Percentiles rank a stretch among this genome's conserved stretches.
Evolutionary conservation across 1,140 invertebrate species (phyloP).

Genomic region (Penaeus vannamei): DNA sequence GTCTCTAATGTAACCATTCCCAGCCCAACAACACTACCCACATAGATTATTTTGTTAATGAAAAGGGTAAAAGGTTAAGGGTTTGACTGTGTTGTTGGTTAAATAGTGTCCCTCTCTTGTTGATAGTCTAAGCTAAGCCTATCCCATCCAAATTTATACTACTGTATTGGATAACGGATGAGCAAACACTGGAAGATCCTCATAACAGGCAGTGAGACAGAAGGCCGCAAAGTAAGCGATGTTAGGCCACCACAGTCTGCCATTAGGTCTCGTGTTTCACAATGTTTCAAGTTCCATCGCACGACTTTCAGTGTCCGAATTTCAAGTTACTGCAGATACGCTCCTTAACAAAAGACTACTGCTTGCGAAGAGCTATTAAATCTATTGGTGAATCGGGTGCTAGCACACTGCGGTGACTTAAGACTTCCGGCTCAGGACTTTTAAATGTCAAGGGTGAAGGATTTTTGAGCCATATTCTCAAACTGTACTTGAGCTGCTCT

Average conservation of each 20-base stretch:
- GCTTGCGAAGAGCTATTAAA: not conserved
- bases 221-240: not conserved
- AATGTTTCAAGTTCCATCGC: not conserved
- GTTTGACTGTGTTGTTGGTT: not conserved
- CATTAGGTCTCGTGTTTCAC: not conserved
- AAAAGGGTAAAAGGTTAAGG: conserved; percentile 25
- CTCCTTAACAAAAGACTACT: not conserved
- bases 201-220: too few relatives aligned
- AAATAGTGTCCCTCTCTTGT: not conserved
- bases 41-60: conserved; percentile 41
- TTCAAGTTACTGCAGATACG: not conserved
- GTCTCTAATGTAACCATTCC: conserved; percentile 32
- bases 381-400: too few relatives aligned
- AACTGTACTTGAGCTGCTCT: too few relatives aligned
- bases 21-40: conserved; percentile 23
- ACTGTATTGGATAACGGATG: too few relatives aligned
- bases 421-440: conserved; percentile 21
- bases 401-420: conserved; percentile 20
- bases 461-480: too few relatives aligned
- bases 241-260: not conserved
- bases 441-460: not conserved
- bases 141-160: not conserved
- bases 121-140: too few relatives aligned
- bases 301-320: not conserved
- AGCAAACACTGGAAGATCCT: too few relatives aligned